phyloP scores from a whole-genome alignment of 2,797 vertebrate genomes.

The Rachycentron canadum region DNA sequence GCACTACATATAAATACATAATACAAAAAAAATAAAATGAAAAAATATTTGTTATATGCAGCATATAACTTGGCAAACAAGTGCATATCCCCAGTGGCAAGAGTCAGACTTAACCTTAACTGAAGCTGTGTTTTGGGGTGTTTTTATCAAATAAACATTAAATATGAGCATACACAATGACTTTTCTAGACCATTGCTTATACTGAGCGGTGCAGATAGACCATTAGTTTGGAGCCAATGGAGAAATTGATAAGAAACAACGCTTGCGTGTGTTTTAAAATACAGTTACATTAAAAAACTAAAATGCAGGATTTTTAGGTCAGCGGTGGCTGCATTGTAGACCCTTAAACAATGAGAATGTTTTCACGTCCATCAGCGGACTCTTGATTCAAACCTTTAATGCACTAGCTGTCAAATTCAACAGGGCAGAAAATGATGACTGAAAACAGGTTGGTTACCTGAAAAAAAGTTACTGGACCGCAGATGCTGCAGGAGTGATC shows the following conservation, averaged over 20 bases:
- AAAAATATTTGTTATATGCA: not conserved
- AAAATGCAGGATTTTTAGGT: not conserved
- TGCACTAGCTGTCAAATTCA: conserved; percentile 2
- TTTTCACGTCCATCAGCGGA: not conserved
- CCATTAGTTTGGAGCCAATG: conserved; percentile 17
- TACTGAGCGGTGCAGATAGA: conserved; percentile 1
- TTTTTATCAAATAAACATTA: conserved; percentile 16
- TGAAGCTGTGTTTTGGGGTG: not conserved
- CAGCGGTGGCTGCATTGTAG: not conserved
- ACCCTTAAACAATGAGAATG: not conserved
- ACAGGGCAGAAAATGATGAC: conserved; percentile 4
- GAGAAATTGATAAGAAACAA: conserved; percentile 9
- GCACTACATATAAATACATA: not conserved
- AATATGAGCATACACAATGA: conserved; percentile 3
- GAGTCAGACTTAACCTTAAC: not conserved
- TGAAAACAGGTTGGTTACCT: conserved; percentile 12
- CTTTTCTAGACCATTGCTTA: conserved; percentile 28
- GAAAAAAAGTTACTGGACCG: conserved; percentile 16
- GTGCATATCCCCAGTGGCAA: not conserved
- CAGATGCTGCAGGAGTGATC: conserved; percentile 30
- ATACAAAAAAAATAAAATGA: not conserved
- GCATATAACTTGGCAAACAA: not conserved
- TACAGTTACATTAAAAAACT: not conserved
- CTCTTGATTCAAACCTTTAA: not conserved
- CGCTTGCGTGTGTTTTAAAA: not conserved